These are phyloP conservation scores for Synchiropus splendidus DNA, from an alignment of 2,113 vertebrate species.

Conservation along the genomic window DNA sequence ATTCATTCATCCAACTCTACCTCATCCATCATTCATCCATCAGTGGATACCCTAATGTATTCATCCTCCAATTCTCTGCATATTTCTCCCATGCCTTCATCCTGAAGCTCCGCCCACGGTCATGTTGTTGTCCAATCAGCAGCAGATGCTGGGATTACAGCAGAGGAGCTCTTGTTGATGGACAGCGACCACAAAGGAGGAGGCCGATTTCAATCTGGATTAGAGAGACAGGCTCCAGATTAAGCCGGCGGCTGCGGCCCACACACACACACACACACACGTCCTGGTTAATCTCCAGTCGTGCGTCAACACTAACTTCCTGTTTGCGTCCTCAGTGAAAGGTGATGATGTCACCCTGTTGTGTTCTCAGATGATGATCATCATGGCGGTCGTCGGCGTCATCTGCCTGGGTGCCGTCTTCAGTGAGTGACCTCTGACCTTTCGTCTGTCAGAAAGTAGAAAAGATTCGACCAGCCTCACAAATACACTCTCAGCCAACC, in stretches of 20 bases:
- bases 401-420: slow-evolving; percentile 2
- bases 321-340: background rate
- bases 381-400: slow-evolving; percentile 4
- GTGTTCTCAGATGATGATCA: slow-evolving; percentile 7
- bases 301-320: background rate
- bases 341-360: background rate
- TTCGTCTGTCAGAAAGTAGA: background rate
- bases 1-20: background rate
- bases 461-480: too few species aligned
- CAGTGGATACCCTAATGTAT: too few species aligned
- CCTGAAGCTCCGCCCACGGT: background rate
- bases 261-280: background rate
- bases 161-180: background rate
- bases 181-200: too few species aligned
- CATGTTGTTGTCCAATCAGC: slow-evolving; percentile 7
- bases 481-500: too few species aligned
- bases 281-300: background rate
- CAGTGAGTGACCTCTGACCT: background rate
- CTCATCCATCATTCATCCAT: background rate
- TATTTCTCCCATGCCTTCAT: slow-evolving; percentile 1
- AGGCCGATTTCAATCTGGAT: background rate
- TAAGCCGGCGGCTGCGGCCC: too few species aligned
- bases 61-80: background rate
- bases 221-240: background rate
- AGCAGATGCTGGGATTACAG: slow-evolving; percentile 7